Base-by-base conservation (phyloP, 2,888 invertebrate species). In the Noctua janthina region DNA sequence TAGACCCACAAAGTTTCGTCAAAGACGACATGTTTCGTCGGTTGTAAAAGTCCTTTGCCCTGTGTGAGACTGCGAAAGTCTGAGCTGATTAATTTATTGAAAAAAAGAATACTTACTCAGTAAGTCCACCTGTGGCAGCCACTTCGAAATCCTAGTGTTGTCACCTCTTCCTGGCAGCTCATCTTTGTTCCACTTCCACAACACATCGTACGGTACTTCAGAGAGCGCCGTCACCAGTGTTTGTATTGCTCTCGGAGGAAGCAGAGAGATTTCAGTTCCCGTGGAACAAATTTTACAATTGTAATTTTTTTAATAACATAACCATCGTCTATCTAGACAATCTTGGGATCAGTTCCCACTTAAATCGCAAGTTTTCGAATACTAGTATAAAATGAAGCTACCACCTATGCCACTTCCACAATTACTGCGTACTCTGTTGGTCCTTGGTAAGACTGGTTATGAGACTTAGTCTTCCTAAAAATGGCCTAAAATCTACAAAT, bases 81-180 rank as follows among this genome's bases (percentile, higher is more conserved):
- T 29, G 6, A 69, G 11, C 17, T 70, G 4, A 68, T 43, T 10
- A 23, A 69, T 43, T 20, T 13, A 20, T 49, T 17, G 35, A 23
- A 46, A 29, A 29, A 2, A 71, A n/a, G 7, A 46, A 13, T 8
- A 68, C 80, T 82, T 20, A 80, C 80, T 74, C 15, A 82, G 83
- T 49, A 96, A 85, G 87, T 96, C 96, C 15, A 94, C 92, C 81
- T 96, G 96, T 0, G 96, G 96, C 13, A 81, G 46, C 81, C 83
- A 81, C 54, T 81, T 82, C 0, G 83, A 76, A 17, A 76, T 83
- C 46, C n/a, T 82, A 10, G 82, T 81, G 56, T 81, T 81, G 0
- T 76, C 83, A 49, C 68, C 54, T 46, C 46, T 94, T 88, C 96
- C 91, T 0, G 91, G 90, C 76, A 95, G 83, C 7, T 87, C 88